Conservation (phyloP, 2,888 invertebrate species). For the Dasysyrphus tricinctus region DNA sequence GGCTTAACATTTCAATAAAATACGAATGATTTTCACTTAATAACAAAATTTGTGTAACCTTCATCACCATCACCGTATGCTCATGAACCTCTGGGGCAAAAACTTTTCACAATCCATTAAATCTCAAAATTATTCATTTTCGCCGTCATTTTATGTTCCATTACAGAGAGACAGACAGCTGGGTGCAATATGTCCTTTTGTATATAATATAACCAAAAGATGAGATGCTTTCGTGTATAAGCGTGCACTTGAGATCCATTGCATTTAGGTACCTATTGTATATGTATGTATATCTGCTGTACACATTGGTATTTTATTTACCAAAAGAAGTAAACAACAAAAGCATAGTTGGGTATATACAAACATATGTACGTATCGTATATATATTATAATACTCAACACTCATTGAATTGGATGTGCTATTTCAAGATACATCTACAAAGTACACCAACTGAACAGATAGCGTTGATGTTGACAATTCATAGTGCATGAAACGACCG, state of each 20-base stretch:
- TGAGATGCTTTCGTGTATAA: slow-evolving; percentile 35
- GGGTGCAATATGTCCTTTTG: slow-evolving; percentile 31
- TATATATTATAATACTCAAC: slow-evolving; percentile 34
- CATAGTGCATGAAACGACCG: slow-evolving; percentile 31
- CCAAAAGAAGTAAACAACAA: slow-evolving; percentile 31
- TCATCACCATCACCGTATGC: neutral
- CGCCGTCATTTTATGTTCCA: slow-evolving; percentile 50
- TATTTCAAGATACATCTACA: slow-evolving; percentile 60
- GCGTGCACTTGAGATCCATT: slow-evolving; percentile 49
- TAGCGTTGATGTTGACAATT: slow-evolving; percentile 51
- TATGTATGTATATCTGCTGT: too few relatives aligned
- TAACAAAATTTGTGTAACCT: slow-evolving; percentile 31
- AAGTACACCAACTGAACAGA: slow-evolving; percentile 41
- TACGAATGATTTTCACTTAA: slow-evolving; percentile 23
- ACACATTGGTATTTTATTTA: slow-evolving; percentile 15
- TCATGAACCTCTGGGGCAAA: neutral
- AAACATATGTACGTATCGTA: neutral
- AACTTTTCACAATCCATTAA: slow-evolving; percentile 59
- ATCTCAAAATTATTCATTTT: slow-evolving; percentile 63
- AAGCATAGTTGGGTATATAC: neutral
- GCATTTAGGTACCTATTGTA: neutral
- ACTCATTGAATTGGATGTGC: slow-evolving; percentile 66
- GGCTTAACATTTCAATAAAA: slow-evolving; percentile 2
- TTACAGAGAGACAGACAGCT: slow-evolving; percentile 32
- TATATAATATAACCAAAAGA: neutral